phyloP scores from a whole-genome alignment of 2,888 invertebrate genomes.

The Anodontia alba region DNA sequence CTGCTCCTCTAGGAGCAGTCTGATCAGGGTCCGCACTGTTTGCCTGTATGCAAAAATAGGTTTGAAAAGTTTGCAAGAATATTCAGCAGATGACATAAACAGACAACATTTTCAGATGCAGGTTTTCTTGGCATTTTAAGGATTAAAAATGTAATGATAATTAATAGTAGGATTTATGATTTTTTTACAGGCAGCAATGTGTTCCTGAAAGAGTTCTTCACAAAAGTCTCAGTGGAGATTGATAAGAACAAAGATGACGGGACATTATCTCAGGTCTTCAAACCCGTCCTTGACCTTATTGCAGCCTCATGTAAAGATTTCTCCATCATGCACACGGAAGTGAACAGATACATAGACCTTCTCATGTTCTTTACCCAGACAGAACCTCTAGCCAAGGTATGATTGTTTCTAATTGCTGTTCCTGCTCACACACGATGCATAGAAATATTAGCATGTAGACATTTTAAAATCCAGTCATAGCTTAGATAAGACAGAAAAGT shows the following conservation, averaged over 20 bases:
- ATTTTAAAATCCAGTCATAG: neutral
- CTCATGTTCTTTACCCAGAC: slow-evolving; percentile 77
- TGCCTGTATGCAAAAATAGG: no score
- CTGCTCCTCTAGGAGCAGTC: no score
- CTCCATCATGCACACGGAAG: slow-evolving; percentile 69
- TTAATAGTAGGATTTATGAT: no score
- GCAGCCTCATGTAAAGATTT: slow-evolving; percentile 56
- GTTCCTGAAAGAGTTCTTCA: slow-evolving; percentile 70
- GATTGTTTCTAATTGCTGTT: no score
- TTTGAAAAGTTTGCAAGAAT: no score
- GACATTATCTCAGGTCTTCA: slow-evolving; percentile 67
- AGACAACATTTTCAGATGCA: no score
- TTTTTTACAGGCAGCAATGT: slow-evolving; percentile 39
- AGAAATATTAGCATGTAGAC: neutral
- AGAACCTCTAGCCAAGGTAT: slow-evolving; percentile 77
- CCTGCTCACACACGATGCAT: slow-evolving; percentile 3
- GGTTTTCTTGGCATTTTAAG: no score
- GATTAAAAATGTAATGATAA: no score
- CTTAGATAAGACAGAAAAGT: no score
- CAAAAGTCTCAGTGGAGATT: slow-evolving; percentile 70
- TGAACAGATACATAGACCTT: slow-evolving; percentile 66
- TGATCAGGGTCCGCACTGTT: no score
- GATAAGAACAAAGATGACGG: slow-evolving; percentile 74
- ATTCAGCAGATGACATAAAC: no score
- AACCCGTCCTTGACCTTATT: slow-evolving; percentile 68